These are phyloP conservation scores for Emys orbicularis DNA, from an alignment of 2,797 vertebrate genomes.

Conservation along the genomic window DNA sequence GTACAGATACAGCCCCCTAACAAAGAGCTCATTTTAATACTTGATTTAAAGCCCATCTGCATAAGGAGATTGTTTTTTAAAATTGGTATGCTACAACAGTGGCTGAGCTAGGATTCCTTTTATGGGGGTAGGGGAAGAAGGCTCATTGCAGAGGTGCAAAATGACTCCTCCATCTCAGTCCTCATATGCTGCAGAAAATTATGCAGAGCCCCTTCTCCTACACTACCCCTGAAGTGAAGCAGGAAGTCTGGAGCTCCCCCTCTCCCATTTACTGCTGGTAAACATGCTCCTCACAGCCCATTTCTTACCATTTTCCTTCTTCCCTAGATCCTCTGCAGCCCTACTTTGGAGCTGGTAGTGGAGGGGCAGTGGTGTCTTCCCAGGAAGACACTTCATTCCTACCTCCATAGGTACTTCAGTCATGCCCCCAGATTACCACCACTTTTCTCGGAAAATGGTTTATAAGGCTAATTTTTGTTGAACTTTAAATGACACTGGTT, in stretches of 20 bases:
- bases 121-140: no score
- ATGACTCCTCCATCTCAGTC: not conserved
- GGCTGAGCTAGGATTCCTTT: no score
- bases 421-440: not conserved
- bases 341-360: no score
- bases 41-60: not conserved
- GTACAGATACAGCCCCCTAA: no score
- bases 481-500: not conserved
- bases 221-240: not conserved
- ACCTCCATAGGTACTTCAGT: not conserved
- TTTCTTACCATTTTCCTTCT: not conserved
- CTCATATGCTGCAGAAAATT: not conserved
- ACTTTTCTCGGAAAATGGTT: not conserved
- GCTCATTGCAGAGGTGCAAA: not conserved
- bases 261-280: not conserved
- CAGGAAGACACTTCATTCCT: not conserved
- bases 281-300: not conserved
- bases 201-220: not conserved
- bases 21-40: not conserved
- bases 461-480: not conserved
- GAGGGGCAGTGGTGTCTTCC: not conserved
- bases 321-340: no score
- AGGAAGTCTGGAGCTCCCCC: not conserved
- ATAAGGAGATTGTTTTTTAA: no score
- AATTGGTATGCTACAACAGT: no score